These are phyloP conservation scores for Lasioglossum morio DNA, from an alignment of 2,888 invertebrate genomes.

Conservation along the genomic window DNA sequence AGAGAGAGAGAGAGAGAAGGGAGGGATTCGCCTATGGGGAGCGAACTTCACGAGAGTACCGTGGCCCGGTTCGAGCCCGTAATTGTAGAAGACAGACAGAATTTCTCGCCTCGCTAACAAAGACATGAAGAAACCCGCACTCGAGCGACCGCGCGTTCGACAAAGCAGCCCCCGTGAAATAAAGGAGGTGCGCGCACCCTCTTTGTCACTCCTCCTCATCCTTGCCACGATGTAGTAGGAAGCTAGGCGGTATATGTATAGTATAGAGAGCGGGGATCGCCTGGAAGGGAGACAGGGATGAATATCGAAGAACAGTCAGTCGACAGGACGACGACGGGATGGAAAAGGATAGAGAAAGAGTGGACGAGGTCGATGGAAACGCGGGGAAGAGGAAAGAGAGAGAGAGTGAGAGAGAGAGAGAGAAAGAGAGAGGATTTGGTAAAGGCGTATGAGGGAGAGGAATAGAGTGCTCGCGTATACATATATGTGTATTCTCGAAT, in stretches of 20 bases:
- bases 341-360: background rate
- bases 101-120: slow-evolving; percentile 84
- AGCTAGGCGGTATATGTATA: slow-evolving; percentile 25
- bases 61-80: slow-evolving; percentile 64
- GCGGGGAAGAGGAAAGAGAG: background rate
- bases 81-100: slow-evolving; percentile 83
- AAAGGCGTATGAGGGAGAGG: slow-evolving; percentile 26
- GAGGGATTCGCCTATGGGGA: slow-evolving; percentile 42
- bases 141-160: slow-evolving; percentile 74
- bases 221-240: slow-evolving; percentile 25
- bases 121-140: slow-evolving; percentile 82
- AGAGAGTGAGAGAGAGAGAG: background rate
- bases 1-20: background rate
- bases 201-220: slow-evolving; percentile 45
- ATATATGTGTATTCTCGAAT: slow-evolving; percentile 57
- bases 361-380: background rate
- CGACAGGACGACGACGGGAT: background rate
- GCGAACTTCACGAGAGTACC: slow-evolving; percentile 36
- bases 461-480: slow-evolving; percentile 23
- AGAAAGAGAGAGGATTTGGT: background rate
- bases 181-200: slow-evolving; percentile 67
- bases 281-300: slow-evolving; percentile 8
- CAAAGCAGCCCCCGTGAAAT: slow-evolving; percentile 77
- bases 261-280: slow-evolving; percentile 6
- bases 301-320: slow-evolving; percentile 7